phyloP scores from a whole-genome alignment of 2,888 invertebrate genomes.

The Diaperis boleti region DNA sequence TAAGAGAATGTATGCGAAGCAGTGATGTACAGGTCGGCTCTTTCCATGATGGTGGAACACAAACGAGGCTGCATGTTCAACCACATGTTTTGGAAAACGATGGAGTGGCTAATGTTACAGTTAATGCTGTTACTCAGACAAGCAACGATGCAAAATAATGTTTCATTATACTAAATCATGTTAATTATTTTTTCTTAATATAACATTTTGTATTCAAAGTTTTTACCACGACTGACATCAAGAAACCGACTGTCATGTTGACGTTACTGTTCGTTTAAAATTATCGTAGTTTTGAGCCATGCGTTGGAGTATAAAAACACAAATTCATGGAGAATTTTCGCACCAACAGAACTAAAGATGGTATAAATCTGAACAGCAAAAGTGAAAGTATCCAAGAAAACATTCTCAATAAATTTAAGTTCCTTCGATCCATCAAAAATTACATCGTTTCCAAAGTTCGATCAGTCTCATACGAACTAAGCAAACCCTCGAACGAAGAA shows the following conservation, averaged over 20 bases:
- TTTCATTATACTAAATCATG: background rate
- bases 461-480: background rate
- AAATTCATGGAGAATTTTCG: slow-evolving; percentile 12
- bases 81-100: slow-evolving; percentile 52
- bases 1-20: slow-evolving; percentile 4
- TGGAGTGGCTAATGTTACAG: slow-evolving; percentile 50
- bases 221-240: background rate
- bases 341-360: background rate
- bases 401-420: slow-evolving; percentile 15
- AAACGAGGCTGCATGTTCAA: slow-evolving; percentile 51
- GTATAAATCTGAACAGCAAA: background rate
- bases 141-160: background rate
- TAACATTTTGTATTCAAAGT: background rate
- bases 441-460: slow-evolving; percentile 18
- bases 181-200: too few relatives aligned
- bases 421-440: slow-evolving; percentile 9
- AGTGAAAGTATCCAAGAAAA: background rate
- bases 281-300: background rate
- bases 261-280: background rate
- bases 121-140: slow-evolving; percentile 38
- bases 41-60: slow-evolving; percentile 41
- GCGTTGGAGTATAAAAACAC: background rate
- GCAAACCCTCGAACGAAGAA: background rate
- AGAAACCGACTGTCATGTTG: background rate
- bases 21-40: background rate